phyloP scores from a whole-genome alignment of 1,140 invertebrate genomes.

The Macrotrachela quadricornifera region DNA sequence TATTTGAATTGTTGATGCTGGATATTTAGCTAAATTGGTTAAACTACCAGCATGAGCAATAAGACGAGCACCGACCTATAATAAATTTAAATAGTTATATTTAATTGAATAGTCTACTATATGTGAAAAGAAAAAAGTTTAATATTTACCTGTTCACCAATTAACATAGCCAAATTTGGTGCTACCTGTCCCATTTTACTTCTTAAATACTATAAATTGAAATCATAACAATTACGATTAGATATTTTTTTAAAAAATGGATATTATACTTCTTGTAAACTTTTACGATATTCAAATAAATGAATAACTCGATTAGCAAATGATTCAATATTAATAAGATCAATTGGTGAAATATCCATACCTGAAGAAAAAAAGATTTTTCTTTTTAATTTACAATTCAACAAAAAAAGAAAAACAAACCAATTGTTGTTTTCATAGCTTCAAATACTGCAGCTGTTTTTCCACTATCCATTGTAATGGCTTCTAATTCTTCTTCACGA shows the following conservation, averaged over 20 bases:
- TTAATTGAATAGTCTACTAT: no score
- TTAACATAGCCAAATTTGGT: slow-evolving; percentile 71
- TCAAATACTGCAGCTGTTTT: slow-evolving; percentile 75
- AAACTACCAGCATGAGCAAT: slow-evolving; percentile 90
- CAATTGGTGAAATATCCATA: slow-evolving; percentile 87
- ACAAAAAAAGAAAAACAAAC: no score
- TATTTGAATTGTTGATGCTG: slow-evolving; percentile 94
- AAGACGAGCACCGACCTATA: slow-evolving; percentile 69
- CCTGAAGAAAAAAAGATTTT: slow-evolving; percentile 14
- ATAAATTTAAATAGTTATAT: slow-evolving; percentile 9
- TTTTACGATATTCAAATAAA: slow-evolving; percentile 67
- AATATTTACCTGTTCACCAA: slow-evolving; percentile 58
- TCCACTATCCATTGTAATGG: slow-evolving; percentile 69
- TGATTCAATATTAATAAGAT: slow-evolving; percentile 80
- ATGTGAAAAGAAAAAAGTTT: no score
- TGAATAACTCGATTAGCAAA: slow-evolving; percentile 69
- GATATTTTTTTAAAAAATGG: no score
- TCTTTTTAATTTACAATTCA: no score
- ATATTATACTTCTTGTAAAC: slow-evolving; percentile 18
- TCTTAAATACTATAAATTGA: slow-evolving; percentile 61
- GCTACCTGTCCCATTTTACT: slow-evolving; percentile 81
- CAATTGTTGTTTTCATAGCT: slow-evolving; percentile 74
- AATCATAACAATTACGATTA: no score
- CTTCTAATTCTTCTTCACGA: slow-evolving; percentile 46
- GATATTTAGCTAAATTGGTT: slow-evolving; percentile 91